Conservation (phyloP, 1,140 invertebrate genomes). For the Dermatophagoides farinae region DNA sequence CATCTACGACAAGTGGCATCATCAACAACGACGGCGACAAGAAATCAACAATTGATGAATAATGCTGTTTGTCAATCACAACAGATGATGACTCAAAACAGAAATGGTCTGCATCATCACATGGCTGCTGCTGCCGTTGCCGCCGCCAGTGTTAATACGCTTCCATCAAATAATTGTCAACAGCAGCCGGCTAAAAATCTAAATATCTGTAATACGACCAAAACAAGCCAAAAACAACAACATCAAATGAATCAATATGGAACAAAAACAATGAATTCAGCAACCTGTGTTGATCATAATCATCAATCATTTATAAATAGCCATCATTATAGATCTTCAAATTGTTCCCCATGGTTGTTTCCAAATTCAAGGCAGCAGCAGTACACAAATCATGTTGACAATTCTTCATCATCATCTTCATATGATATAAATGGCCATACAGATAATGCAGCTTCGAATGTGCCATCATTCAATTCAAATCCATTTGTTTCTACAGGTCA, state of each 20-base stretch:
- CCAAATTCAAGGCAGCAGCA: not conserved
- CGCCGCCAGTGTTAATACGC: not conserved
- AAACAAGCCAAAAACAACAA: not conserved
- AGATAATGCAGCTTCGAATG: not conserved
- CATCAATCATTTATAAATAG: constrained; percentile 2
- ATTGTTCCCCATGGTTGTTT: not conserved
- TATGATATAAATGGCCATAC: not conserved
- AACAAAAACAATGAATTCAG: not conserved
- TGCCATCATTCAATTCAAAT: not conserved
- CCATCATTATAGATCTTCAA: not conserved
- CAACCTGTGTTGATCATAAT: not conserved
- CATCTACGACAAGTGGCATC: not conserved
- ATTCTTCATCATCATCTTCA: not conserved
- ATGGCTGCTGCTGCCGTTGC: not conserved
- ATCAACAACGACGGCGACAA: too few relatives aligned
- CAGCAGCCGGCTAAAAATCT: not conserved
- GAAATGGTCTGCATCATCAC: not conserved
- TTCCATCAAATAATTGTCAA: not conserved
- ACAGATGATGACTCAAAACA: too few relatives aligned
- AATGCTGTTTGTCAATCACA: too few relatives aligned
- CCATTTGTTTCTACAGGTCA: constrained; percentile 3
- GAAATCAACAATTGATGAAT: too few relatives aligned
- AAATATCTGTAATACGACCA: not conserved
- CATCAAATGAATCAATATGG: not conserved
- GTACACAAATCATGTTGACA: not conserved